Conservation (phyloP, 2,888 invertebrate genomes). For the Hesperia comma region DNA sequence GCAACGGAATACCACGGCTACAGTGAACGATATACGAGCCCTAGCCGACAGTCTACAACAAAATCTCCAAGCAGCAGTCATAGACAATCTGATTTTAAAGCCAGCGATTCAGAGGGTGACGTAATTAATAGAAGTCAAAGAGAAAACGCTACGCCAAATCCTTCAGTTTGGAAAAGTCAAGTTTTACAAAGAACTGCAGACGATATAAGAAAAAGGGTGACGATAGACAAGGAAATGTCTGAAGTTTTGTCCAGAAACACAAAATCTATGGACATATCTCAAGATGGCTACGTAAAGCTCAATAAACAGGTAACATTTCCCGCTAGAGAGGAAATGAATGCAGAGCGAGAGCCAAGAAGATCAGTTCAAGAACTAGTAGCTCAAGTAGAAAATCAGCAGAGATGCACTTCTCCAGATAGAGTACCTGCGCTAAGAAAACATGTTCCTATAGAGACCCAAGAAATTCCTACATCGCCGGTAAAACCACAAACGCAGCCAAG, state of each 20-base stretch:
- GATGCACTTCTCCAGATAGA: conserved; percentile 71
- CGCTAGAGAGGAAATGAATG: conserved; percentile 50
- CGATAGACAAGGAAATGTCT: conserved; percentile 72
- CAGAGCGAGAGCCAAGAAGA: conserved; percentile 73
- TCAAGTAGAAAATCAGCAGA: conserved; percentile 82
- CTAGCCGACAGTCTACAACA: conserved; percentile 66
- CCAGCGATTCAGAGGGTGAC: conserved; percentile 60
- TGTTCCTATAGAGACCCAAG: conserved; percentile 60
- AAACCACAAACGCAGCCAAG: conserved; percentile 54
- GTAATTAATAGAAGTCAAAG: conserved; percentile 48
- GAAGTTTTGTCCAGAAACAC: conserved; percentile 60
- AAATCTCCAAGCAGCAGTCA: conserved; percentile 63
- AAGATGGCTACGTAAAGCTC: conserved; percentile 79
- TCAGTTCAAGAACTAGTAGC: conserved; percentile 87
- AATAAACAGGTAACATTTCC: conserved; percentile 65
- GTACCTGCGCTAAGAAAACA: conserved; percentile 62
- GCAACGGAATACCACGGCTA: conserved; percentile 64
- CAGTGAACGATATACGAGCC: conserved; percentile 62
- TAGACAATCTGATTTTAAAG: conserved; percentile 53
- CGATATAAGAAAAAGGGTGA: conserved; percentile 71
- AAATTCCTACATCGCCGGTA: conserved; percentile 50
- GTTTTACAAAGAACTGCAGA: conserved; percentile 77
- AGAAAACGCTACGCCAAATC: conserved; percentile 51
- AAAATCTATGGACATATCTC: conserved; percentile 75
- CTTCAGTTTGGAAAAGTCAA: conserved; percentile 74